A percentile compares a stretch with the other conserved stretches of the same genome.
These are phyloP conservation scores for Caenorhabditis remanei DNA, from an alignment of 1,140 invertebrate genomes.

Conservation along the genomic window DNA sequence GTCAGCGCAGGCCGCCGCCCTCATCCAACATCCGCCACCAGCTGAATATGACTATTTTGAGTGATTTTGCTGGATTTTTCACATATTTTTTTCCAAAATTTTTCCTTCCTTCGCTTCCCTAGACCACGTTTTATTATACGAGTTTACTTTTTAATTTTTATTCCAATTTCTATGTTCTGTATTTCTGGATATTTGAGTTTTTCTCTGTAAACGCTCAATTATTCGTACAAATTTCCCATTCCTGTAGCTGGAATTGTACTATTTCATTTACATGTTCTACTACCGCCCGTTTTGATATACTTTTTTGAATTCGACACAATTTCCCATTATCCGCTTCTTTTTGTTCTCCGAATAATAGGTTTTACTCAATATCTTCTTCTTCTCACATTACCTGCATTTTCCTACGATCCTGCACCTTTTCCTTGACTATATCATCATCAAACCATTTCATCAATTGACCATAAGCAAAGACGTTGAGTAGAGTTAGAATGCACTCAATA, in stretches of 20 bases:
- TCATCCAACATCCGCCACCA: constrained; percentile 11
- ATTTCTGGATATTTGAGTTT: not conserved
- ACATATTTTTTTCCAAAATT: not conserved
- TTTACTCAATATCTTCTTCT: not conserved
- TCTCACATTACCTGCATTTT: constrained; percentile 15
- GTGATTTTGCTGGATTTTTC: not conserved
- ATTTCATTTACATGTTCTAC: no score
- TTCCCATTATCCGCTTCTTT: not conserved
- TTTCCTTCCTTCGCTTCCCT: no score
- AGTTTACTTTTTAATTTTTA: not conserved
- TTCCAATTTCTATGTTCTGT: not conserved
- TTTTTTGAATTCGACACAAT: not conserved
- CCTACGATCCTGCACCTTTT: not conserved
- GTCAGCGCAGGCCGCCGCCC: constrained; percentile 3
- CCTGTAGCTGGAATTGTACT: no score
- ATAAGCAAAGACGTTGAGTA: constrained; percentile 59
- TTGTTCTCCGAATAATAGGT: not conserved
- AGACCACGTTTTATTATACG: no score
- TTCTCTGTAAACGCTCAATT: not conserved
- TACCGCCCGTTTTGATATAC: no score
- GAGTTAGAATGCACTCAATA: constrained; percentile 11
- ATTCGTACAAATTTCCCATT: no score
- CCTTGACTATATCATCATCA: constrained; percentile 23
- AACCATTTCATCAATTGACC: constrained; percentile 59
- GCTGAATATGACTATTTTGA: constrained; percentile 26